A percentile compares a stretch with the other conserved stretches of the same genome.
Conservation (phyloP, 1,140 invertebrate species). For the Penaeus japonicus region DNA sequence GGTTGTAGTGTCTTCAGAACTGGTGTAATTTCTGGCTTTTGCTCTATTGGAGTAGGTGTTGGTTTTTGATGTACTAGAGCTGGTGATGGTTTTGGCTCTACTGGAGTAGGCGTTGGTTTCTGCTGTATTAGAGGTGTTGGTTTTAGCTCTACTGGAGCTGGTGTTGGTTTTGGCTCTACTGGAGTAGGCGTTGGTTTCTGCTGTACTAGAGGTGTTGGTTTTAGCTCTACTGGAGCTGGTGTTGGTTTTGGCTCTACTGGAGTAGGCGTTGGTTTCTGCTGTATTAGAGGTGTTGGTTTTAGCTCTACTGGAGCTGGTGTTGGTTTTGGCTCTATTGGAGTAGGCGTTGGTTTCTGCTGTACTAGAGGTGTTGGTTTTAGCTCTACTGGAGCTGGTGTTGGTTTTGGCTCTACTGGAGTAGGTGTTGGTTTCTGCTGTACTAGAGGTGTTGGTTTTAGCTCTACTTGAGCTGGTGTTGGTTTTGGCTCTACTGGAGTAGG, state of each 20-base stretch:
- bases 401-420: background rate
- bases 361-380: background rate
- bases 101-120: too few relatives aligned
- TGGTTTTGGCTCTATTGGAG: background rate
- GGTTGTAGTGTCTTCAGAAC: too few relatives aligned
- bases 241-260: background rate
- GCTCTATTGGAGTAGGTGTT: background rate
- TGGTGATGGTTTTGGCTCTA: too few relatives aligned
- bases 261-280: background rate
- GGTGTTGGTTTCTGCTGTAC: background rate
- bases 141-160: too few relatives aligned
- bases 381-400: background rate
- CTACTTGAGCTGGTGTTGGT: background rate
- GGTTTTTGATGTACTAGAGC: conserved; percentile 8
- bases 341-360: background rate
- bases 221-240: background rate
- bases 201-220: background rate
- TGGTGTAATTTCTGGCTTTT: background rate
- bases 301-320: background rate
- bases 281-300: conserved; percentile 3
- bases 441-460: background rate
- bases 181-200: too few relatives aligned
- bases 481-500: background rate
- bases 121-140: too few relatives aligned
- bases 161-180: too few relatives aligned